A percentile compares a stretch with the other conserved stretches of the same genome.
These are phyloP conservation scores for Sebastes oblongus DNA, from an alignment of 2,797 vertebrate species.

Conservation along the genomic window DNA sequence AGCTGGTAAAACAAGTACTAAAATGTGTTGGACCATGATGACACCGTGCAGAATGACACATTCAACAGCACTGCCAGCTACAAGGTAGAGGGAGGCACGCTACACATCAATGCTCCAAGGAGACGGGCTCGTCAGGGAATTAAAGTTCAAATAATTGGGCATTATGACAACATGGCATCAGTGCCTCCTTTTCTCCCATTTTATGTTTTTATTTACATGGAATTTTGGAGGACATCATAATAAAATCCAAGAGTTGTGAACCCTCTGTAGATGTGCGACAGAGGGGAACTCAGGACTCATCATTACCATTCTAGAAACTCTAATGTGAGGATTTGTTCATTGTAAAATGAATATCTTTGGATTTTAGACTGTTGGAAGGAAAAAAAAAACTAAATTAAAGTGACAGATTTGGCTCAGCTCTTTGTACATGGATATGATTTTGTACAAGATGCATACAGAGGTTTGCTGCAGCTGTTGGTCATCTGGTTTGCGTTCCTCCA, in stretches of 20 bases:
- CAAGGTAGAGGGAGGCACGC: not conserved
- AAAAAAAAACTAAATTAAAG: not conserved
- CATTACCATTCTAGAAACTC: not conserved
- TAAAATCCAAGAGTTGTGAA: not conserved
- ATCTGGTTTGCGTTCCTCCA: not conserved
- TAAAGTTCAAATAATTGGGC: not conserved
- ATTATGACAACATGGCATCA: not conserved
- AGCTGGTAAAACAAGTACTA: conserved; percentile 10
- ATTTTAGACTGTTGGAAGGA: not conserved
- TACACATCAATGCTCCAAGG: not conserved
- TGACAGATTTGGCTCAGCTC: not conserved
- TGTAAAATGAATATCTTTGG: not conserved
- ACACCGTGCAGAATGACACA: not conserved
- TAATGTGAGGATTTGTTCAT: not conserved
- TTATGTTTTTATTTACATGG: not conserved
- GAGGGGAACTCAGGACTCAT: no score
- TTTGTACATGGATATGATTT: not conserved
- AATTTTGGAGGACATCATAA: not conserved
- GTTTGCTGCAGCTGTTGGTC: not conserved
- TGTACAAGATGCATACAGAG: not conserved
- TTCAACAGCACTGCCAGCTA: conserved; percentile 8
- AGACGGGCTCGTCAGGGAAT: not conserved
- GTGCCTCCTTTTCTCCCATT: not conserved
- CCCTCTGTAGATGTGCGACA: no score
- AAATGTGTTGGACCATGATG: conserved; percentile 1